Evolutionary conservation across 2,888 invertebrate genomes (phyloP).

Genomic region (Drosophila monieri): DNA sequence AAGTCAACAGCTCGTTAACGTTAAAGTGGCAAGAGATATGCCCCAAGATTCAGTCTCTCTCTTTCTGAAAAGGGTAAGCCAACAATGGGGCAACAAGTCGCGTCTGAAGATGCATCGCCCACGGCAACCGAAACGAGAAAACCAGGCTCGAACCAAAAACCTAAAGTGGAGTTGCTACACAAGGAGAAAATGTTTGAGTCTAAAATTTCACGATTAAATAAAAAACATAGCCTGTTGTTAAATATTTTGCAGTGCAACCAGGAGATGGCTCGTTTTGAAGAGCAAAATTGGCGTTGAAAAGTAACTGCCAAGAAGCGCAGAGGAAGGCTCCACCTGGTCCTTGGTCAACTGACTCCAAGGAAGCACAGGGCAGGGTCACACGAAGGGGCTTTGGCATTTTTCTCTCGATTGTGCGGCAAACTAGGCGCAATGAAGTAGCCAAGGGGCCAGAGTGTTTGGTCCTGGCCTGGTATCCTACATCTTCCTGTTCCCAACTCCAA

Average conservation of each 20-base stretch:
- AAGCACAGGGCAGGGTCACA: conserved; percentile 47
- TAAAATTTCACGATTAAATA: too few relatives aligned
- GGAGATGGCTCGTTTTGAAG: conserved; percentile 62
- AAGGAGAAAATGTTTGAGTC: conserved; percentile 1
- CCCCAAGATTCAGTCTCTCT: conserved; percentile 52
- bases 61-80: conserved; percentile 48
- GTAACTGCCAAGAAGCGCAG: conserved; percentile 62
- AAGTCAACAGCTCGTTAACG: conserved; percentile 80
- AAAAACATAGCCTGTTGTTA: too few relatives aligned
- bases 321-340: conserved; percentile 32
- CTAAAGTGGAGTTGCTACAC: conserved; percentile 5
- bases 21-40: conserved; percentile 79
- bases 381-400: conserved; percentile 31
- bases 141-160: conserved; percentile 23
- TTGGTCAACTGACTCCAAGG: conserved; percentile 72
- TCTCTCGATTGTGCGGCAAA: conserved; percentile 53
- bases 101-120: conserved; percentile 67
- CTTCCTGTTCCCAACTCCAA: neutral
- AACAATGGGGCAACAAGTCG: conserved; percentile 81
- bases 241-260: conserved; percentile 11
- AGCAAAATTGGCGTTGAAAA: conserved; percentile 77
- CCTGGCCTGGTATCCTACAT: conserved; percentile 3
- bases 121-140: conserved; percentile 61
- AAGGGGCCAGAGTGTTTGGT: conserved; percentile 34
- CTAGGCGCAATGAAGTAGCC: conserved; percentile 71